Conservation (phyloP, 2,113 vertebrate genomes). For the Cynoglossus semilaevis region DNA sequence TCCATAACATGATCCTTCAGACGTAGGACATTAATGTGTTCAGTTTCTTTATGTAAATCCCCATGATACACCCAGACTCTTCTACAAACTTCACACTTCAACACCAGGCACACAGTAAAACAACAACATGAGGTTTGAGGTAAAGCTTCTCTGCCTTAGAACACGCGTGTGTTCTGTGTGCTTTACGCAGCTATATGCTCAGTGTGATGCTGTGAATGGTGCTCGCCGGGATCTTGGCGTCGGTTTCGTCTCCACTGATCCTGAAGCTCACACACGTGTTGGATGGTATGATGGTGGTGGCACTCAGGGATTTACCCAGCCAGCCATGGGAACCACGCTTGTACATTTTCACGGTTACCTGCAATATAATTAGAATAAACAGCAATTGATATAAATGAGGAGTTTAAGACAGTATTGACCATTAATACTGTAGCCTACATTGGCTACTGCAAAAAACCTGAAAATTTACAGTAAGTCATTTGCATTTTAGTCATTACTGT, state of each 20-base stretch:
- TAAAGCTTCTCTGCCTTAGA: background rate
- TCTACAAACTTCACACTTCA: background rate
- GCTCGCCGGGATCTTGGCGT: conserved; percentile 66
- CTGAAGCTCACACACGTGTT: conserved; percentile 72
- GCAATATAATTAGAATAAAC: conserved; percentile 1
- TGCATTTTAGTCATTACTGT: too few relatives aligned
- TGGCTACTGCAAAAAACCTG: too few relatives aligned
- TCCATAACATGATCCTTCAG: too few relatives aligned
- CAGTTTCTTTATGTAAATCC: conserved; percentile 1
- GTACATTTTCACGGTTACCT: conserved; percentile 78
- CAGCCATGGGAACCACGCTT: conserved; percentile 71
- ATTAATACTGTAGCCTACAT: background rate
- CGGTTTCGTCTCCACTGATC: conserved; percentile 65
- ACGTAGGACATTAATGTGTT: too few relatives aligned
- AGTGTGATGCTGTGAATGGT: conserved; percentile 72
- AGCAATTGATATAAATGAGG: too few relatives aligned
- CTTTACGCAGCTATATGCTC: conserved; percentile 60
- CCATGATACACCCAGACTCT: conserved; percentile 14
- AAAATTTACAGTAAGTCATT: too few relatives aligned
- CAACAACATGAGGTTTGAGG: background rate
- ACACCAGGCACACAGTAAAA: conserved; percentile 16
- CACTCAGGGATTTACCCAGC: conserved; percentile 69
- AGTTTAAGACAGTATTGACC: too few relatives aligned
- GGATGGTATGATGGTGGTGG: conserved; percentile 73
- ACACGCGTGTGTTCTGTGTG: background rate